Base-by-base conservation (phyloP, 2,888 invertebrate species). In the Sminthurinus aureus region DNA sequence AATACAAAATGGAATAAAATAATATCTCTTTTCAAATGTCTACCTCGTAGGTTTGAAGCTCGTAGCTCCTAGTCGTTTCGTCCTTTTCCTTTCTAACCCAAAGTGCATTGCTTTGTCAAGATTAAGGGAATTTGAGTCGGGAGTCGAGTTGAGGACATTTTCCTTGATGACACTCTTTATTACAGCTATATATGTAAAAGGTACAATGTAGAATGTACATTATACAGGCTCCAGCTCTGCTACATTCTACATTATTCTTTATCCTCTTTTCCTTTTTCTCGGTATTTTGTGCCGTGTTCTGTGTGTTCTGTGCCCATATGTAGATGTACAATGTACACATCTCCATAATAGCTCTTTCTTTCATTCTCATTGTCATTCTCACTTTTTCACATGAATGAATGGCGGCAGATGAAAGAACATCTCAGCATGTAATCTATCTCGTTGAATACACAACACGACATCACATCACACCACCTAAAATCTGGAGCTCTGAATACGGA, bases 381-480 rank as follows among this genome's bases (percentile, higher is more conserved):
- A 15, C 13, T 58, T 18, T 58, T 58, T 58, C 58, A 13, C 58
- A 2, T 38, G 38, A 38, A 13, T 58, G 58, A 58, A 58, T 71
- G 12, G 71, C 24, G 26, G 24, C 22, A 79, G 50, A 79, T 79
- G 79, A 67, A 79, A 38, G 38, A 38, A 38, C 38, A 38, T 79
- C 79, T 38, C 79, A 67, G 67, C 79, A 67, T 79, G 79, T 79
- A 79, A 79, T 79, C 66, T 67, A 18, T 78, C 79, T 79, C 66
- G 66, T 24, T 26, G 64, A 24, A 67, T 20, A 67, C 79, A 69
- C 22, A 67, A 64, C 67, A 38, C 69, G 66, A 22, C 18, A 18
- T 66, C 24, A 22, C 78, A 78, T n/a, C 75, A 51, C 24, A 75
- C 50, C n/a, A n/a, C 51, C 38, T 13, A 73, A 73, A 73, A 73